Percentiles rank a stretch among this genome's conserved stretches.
phyloP scores from a whole-genome alignment of 1,140 invertebrate species.

The Caenorhabditis inopinata region DNA sequence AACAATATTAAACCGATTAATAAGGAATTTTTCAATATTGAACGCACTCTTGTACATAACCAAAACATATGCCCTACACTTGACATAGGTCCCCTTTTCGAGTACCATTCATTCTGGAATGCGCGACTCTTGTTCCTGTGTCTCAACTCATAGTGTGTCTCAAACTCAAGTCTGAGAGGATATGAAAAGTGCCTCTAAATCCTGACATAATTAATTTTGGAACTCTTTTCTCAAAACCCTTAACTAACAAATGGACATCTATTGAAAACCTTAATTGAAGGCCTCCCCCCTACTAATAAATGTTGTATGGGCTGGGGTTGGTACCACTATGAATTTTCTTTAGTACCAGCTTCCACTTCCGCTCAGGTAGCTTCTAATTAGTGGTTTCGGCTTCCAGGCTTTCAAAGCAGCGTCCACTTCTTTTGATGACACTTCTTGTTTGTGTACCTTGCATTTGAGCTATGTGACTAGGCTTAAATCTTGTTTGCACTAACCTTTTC shows the following conservation, averaged over 20 bases:
- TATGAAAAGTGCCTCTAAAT: conserved; percentile 22
- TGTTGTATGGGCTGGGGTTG: not conserved
- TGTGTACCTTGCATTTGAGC: not conserved
- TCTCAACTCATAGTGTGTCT: not conserved
- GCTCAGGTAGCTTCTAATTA: conserved; percentile 31
- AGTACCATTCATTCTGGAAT: conserved; percentile 26
- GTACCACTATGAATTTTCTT: not conserved
- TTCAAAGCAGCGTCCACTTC: not conserved
- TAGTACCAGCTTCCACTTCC: not conserved
- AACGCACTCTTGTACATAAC: not conserved
- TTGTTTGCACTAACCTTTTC: conserved; percentile 6
- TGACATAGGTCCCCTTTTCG: not conserved
- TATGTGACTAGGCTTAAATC: not conserved
- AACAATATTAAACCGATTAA: not conserved
- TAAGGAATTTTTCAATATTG: not conserved
- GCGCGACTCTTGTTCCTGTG: conserved; percentile 21
- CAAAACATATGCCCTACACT: conserved; percentile 22
- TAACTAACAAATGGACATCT: not conserved
- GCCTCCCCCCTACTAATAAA: not conserved
- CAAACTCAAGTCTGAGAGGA: not conserved
- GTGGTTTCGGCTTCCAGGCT: conserved; percentile 10
- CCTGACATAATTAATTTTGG: conserved; percentile 23
- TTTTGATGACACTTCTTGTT: conserved; percentile 12
- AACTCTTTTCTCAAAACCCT: not conserved
- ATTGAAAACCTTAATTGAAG: conserved; percentile 16